Evolutionary conservation across 2,888 invertebrate species (phyloP).

Genomic region (Drosophila mimetica): DNA sequence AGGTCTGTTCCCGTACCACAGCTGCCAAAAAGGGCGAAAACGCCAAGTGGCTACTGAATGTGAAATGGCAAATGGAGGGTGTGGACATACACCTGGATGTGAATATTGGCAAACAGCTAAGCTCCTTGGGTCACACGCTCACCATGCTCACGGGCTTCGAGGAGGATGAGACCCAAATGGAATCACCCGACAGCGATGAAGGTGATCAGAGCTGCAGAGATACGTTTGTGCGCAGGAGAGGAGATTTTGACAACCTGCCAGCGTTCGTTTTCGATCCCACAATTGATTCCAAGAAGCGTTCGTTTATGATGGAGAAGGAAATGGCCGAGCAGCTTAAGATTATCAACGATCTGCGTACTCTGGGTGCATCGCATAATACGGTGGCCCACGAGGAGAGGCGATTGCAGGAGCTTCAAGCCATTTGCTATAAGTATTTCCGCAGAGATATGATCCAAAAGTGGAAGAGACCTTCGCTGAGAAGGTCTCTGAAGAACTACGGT

Average conservation of each 20-base stretch:
- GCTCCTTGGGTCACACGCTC: slow-evolving; percentile 96
- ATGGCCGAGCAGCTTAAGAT: slow-evolving; percentile 99
- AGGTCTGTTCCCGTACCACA: slow-evolving; percentile 92
- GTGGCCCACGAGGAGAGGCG: slow-evolving; percentile 96
- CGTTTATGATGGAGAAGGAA: slow-evolving; percentile 97
- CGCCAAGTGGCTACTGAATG: slow-evolving; percentile 99
- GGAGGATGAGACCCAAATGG: slow-evolving; percentile 89
- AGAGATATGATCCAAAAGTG: slow-evolving; percentile 94
- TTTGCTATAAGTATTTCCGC: slow-evolving; percentile 97
- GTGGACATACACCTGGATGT: slow-evolving; percentile 98
- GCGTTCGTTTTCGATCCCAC: slow-evolving; percentile 93
- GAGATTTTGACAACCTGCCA: slow-evolving; percentile 91
- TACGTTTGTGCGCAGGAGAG: slow-evolving; percentile 86
- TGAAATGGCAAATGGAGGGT: slow-evolving; percentile 99
- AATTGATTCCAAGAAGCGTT: slow-evolving; percentile 92
- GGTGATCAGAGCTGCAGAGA: slow-evolving; percentile 88
- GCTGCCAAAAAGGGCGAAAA: slow-evolving; percentile 94
- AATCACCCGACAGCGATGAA: slow-evolving; percentile 91
- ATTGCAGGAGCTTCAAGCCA: slow-evolving; percentile 95
- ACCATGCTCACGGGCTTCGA: slow-evolving; percentile 97
- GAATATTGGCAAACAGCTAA: slow-evolving; percentile 97
- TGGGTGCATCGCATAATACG: slow-evolving; percentile 95
- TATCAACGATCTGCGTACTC: slow-evolving; percentile 94
- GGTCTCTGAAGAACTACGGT: slow-evolving; percentile 86
- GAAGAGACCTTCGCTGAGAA: slow-evolving; percentile 83